A percentile compares a stretch with the other conserved stretches of the same genome.
Evolutionary conservation across 2,888 invertebrate species (phyloP).

Genomic region (Cryptophagus acutangulus): DNA sequence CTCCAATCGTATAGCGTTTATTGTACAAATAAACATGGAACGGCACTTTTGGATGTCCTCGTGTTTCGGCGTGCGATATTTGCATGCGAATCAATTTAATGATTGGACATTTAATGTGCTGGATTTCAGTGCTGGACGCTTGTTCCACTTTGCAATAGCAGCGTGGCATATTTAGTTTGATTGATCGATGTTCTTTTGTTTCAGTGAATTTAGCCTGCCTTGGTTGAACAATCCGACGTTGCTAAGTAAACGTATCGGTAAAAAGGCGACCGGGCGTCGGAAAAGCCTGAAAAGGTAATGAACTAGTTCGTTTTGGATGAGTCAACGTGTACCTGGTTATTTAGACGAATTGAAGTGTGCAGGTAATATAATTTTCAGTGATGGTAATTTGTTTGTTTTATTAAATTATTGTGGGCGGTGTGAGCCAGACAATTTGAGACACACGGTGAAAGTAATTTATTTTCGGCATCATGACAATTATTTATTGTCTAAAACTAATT

Average conservation of each 20-base stretch:
- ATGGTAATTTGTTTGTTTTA: too few species aligned
- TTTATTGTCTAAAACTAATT: conserved; percentile 23
- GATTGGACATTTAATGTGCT: conserved; percentile 32
- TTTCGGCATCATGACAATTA: conserved; percentile 27
- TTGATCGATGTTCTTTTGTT: conserved; percentile 21
- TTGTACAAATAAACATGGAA: conserved; percentile 17
- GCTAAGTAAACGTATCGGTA: too few species aligned
- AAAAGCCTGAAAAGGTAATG: conserved; percentile 30
- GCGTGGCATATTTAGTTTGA: conserved; percentile 3
- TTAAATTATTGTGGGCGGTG: too few species aligned
- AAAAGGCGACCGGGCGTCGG: too few species aligned
- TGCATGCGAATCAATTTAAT: conserved; percentile 27
- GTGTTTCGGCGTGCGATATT: conserved; percentile 23
- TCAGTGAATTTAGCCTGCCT: conserved; percentile 44
- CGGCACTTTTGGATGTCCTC: conserved; percentile 4
- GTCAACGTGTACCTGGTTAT: conserved; percentile 19
- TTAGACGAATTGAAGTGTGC: too few species aligned
- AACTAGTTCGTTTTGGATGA: conserved; percentile 10
- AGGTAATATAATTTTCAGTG: too few species aligned
- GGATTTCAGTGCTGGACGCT: conserved; percentile 18
- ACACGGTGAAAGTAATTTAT: background rate
- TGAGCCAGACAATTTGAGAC: too few species aligned
- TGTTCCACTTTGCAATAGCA: conserved; percentile 4
- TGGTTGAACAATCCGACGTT: conserved; percentile 42
- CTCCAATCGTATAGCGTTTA: conserved; percentile 27